phyloP scores from a whole-genome alignment of 2,888 invertebrate genomes.

The Cabera pusaria region DNA sequence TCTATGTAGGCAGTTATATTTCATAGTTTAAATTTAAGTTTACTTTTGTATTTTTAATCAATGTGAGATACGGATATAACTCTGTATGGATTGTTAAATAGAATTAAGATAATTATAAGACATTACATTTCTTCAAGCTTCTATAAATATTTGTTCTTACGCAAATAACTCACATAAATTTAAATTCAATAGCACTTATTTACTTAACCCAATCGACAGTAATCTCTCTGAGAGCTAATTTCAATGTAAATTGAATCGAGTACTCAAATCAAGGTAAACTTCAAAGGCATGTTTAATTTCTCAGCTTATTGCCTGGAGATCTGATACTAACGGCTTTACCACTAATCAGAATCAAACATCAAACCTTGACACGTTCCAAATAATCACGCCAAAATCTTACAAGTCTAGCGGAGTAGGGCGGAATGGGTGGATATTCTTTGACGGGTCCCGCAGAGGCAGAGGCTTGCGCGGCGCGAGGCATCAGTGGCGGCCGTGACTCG shows the following conservation, averaged over 20 bases:
- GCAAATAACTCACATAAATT: too few species aligned
- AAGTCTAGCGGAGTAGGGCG: constrained; percentile 48
- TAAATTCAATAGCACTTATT: too few species aligned
- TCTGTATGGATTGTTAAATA: too few species aligned
- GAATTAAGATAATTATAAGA: too few species aligned
- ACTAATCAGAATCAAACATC: constrained; percentile 40
- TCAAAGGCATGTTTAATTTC: constrained; percentile 21
- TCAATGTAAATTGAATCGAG: constrained; percentile 6
- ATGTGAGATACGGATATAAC: too few species aligned
- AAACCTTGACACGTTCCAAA: constrained; percentile 38
- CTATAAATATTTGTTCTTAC: too few species aligned
- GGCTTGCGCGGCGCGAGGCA: constrained; percentile 63
- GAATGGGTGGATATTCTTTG: constrained; percentile 56
- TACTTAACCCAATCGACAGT: not conserved
- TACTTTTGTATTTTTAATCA: too few species aligned
- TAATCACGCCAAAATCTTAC: constrained; percentile 50
- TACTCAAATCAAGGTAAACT: constrained; percentile 8
- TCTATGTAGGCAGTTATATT: too few species aligned
- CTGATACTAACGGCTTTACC: constrained; percentile 21
- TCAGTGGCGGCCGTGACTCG: constrained; percentile 61
- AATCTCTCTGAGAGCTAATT: constrained; percentile 4
- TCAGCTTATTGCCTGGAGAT: constrained; percentile 20
- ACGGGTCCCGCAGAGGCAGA: constrained; percentile 61
- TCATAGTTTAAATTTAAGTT: too few species aligned
- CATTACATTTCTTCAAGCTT: too few species aligned